phyloP scores from a whole-genome alignment of 2,113 vertebrate species.

The Vulpes ferrilata region DNA sequence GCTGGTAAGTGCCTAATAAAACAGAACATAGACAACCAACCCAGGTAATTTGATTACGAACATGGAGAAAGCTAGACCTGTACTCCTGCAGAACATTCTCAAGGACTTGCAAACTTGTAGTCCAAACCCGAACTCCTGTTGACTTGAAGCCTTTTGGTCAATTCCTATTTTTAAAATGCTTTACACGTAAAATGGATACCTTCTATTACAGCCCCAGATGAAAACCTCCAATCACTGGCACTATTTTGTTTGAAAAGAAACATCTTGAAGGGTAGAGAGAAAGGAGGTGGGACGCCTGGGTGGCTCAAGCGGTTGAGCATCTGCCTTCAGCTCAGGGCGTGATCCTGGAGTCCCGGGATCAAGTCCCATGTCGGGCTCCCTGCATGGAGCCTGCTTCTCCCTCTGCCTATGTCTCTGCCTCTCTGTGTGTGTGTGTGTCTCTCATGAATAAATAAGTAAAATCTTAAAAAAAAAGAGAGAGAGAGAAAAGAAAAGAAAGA shows the following conservation, averaged over 20 bases:
- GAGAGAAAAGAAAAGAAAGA: not conserved
- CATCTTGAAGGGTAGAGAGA: not conserved
- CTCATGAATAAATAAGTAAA: too few relatives aligned
- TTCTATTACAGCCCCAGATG: not conserved
- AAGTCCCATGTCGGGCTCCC: too few relatives aligned
- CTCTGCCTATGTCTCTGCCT: too few relatives aligned
- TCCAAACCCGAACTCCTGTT: not conserved
- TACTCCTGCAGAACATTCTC: not conserved
- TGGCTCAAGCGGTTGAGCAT: too few relatives aligned
- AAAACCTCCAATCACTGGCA: constrained; percentile 31
- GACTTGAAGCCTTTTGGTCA: constrained; percentile 16
- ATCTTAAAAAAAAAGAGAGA: too few relatives aligned
- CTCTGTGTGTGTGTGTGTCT: too few relatives aligned
- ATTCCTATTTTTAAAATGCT: constrained; percentile 44
- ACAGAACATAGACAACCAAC: not conserved
- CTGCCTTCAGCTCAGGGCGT: too few relatives aligned
- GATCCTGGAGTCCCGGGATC: too few relatives aligned
- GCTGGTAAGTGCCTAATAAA: not conserved
- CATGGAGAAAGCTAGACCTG: not conserved
- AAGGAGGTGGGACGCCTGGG: not conserved
- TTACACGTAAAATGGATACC: not conserved
- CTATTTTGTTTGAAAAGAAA: constrained; percentile 30
- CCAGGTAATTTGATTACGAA: not conserved
- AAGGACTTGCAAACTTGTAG: not conserved
- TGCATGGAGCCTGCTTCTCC: too few relatives aligned